Conservation (phyloP, 1,140 invertebrate species). For the Cepaea nemoralis region DNA sequence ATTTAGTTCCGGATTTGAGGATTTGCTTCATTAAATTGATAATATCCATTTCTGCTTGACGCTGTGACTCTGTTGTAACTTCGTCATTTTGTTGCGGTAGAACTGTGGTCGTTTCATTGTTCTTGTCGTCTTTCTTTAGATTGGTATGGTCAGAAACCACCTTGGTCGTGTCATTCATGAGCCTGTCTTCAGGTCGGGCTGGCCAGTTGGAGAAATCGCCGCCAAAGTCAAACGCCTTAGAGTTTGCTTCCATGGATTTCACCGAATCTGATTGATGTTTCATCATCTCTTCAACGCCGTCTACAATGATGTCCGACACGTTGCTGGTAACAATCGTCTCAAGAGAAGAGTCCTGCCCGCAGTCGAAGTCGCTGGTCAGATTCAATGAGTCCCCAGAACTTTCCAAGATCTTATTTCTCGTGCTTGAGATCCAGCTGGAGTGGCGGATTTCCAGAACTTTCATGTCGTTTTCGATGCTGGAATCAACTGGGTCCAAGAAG, state of each 20-base stretch:
- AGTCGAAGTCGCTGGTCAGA: conserved; percentile 48
- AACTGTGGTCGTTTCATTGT: not conserved
- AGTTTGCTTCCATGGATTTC: not conserved
- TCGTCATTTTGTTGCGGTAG: not conserved
- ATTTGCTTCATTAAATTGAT: conserved; percentile 24
- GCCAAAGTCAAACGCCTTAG: not conserved
- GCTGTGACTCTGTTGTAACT: not conserved
- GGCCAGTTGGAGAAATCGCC: too few relatives aligned
- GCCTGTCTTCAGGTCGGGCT: not conserved
- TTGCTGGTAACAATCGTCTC: conserved; percentile 38
- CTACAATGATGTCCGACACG: not conserved
- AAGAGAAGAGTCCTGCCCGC: conserved; percentile 44
- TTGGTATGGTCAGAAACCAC: not conserved
- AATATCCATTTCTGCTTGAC: conserved; percentile 4
- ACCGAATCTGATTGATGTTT: not conserved
- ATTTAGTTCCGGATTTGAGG: not conserved
- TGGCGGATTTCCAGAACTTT: conserved; percentile 45
- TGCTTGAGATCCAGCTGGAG: conserved; percentile 26
- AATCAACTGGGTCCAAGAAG: conserved; percentile 25
- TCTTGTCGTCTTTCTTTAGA: not conserved
- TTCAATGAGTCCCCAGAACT: not conserved
- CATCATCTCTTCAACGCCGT: not conserved
- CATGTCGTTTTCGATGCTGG: conserved; percentile 33
- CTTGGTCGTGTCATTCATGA: not conserved
- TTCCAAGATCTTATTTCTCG: conserved; percentile 10